Evolutionary conservation across 2,113 vertebrate species (phyloP), one percentile per base, ranked within the genome.

Genomic region (Anthoscopus minutus): DNA sequence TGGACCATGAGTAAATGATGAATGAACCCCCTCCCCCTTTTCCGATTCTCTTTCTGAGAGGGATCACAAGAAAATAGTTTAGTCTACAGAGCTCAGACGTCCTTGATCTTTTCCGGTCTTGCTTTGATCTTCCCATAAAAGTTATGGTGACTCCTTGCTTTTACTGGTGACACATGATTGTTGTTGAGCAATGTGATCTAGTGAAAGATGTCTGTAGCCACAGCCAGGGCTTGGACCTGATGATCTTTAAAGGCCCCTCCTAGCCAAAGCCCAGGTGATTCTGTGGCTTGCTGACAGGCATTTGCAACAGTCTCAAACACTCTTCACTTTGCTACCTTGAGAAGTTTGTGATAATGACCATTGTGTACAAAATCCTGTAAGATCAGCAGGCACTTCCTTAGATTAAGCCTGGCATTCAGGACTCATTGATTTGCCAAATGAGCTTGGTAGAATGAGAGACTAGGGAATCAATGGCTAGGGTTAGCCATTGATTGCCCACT

Each of bases 21-120:
- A 81, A 92, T 77, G 53, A 87, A 4, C 16, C 5, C 7, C 13
- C 27, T 17, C 35, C 25, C 7, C 24, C 47, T 85, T 53, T 91
- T 72, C 87, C 76, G 58, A 45, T 70, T 89, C 48, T 57, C 14
- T 76, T 71, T 92, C 53, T 81, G 40, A 76, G 80, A 73, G 42
- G 27, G 13, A 54, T 92, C 69, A 70, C 71, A 74, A 61, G 76
- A 31, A 69, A 69, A 57, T 38, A 65, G 91, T 94, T 96, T 69
- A 94, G 88, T 94, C 91, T 91, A 33, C 27, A 89, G 66, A 76
- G 30, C 54, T 94, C 81, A 61, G 65, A 69, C 70, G 91, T 93
- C 86, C 69, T 86, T 60, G 15, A 62, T 65, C 33, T 86, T 87
- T 94, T 93, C 82, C 2, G 1, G n/a, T 72, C 50, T 80, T 91